Evolutionary conservation across 2,888 invertebrate genomes (phyloP).

Genomic region (Notocelia uddmanniana): DNA sequence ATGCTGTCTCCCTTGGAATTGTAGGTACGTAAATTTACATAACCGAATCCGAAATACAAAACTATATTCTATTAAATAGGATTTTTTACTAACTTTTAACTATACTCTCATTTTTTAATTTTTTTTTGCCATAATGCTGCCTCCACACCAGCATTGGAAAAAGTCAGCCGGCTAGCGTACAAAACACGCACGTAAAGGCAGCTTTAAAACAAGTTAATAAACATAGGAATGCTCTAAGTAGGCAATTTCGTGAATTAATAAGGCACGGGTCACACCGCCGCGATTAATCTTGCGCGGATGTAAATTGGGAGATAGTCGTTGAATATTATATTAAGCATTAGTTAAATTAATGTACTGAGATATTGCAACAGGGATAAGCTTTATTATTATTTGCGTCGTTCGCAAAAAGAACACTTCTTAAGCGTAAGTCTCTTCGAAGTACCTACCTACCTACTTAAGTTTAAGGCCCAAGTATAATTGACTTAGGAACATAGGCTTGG

Average conservation of each 20-base stretch:
- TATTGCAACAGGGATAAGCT: not conserved
- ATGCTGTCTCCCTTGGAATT: no score
- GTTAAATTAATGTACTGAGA: slow-evolving; percentile 21
- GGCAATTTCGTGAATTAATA: slow-evolving; percentile 41
- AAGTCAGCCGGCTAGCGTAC: not conserved
- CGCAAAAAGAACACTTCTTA: no score
- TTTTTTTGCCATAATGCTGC: not conserved
- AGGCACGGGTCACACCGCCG: slow-evolving; percentile 18
- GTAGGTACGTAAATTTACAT: no score
- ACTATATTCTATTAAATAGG: no score
- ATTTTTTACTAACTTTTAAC: no score
- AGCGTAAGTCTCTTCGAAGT: no score
- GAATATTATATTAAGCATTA: slow-evolving; percentile 43
- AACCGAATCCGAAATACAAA: no score
- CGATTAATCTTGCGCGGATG: slow-evolving; percentile 34
- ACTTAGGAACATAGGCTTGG: no score
- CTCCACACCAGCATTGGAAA: not conserved
- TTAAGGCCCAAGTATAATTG: no score
- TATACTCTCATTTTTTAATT: no score
- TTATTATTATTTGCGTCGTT: not conserved
- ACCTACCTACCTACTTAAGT: no score
- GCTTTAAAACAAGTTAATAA: slow-evolving; percentile 26
- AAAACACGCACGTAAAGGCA: not conserved
- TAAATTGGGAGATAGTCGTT: slow-evolving; percentile 39
- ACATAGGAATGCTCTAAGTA: slow-evolving; percentile 22